Conservation (phyloP, 2,888 invertebrate species). For the Idaea straminata region DNA sequence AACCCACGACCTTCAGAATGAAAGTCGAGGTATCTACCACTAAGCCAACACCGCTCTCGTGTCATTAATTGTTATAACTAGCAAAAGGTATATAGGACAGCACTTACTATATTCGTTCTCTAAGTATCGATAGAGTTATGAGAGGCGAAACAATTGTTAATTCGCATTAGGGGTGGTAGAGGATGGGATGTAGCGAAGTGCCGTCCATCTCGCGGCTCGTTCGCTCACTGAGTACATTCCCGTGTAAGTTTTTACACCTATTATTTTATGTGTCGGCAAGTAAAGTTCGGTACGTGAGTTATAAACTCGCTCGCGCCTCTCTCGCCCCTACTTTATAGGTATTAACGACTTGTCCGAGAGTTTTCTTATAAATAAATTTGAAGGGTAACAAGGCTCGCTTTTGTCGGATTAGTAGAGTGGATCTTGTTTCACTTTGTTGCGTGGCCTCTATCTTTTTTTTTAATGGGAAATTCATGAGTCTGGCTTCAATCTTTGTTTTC, state of each 20-base stretch:
- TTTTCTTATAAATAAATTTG: conserved; percentile 81
- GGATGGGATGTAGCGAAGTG: conserved; percentile 36
- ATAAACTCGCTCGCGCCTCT: conserved; percentile 80
- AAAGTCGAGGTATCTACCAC: too few relatives aligned
- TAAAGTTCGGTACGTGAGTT: conserved; percentile 81
- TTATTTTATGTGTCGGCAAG: conserved; percentile 81
- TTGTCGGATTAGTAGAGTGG: conserved; percentile 80
- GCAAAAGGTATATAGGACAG: not conserved
- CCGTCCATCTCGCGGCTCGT: conserved; percentile 74
- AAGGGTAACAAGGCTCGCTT: conserved; percentile 81
- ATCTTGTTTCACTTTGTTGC: conserved; percentile 80
- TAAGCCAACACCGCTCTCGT: too few relatives aligned
- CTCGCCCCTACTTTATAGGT: conserved; percentile 81
- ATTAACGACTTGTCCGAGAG: conserved; percentile 81
- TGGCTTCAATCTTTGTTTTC: conserved; percentile 44
- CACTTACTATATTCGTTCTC: not conserved
- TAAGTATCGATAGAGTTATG: not conserved
- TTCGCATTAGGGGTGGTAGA: conserved; percentile 16
- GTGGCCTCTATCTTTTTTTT: conserved; percentile 70
- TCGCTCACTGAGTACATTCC: conserved; percentile 79
- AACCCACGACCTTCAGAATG: too few relatives aligned
- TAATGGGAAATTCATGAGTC: conserved; percentile 64
- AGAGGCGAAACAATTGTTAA: conserved; percentile 26
- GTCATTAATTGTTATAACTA: not conserved
- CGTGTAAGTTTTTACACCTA: conserved; percentile 81